Evolutionary conservation across 2,113 vertebrate genomes (phyloP).

Genomic region (Albula goreensis): DNA sequence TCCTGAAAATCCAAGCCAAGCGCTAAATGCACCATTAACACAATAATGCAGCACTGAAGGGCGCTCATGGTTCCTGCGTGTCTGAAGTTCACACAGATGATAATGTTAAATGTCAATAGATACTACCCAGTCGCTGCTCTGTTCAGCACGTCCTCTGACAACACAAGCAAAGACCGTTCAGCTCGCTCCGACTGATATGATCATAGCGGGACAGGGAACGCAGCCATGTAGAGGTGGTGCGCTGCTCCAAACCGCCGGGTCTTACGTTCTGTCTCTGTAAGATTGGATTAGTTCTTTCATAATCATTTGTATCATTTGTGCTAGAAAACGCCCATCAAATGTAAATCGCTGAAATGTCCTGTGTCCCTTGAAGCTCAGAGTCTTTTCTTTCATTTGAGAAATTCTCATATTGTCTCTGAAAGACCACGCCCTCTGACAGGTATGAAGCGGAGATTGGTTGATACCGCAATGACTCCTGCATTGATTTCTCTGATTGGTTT

Average conservation of each 20-base stretch:
- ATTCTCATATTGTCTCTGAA: constrained; percentile 38
- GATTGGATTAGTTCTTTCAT: neutral
- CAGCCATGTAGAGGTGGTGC: constrained; percentile 15
- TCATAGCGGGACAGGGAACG: constrained; percentile 38
- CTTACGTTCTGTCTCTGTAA: neutral
- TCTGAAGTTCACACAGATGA: neutral
- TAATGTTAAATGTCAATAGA: constrained; percentile 44
- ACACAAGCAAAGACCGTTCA: constrained; percentile 61
- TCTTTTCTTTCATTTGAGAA: constrained; percentile 28
- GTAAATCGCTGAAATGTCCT: neutral
- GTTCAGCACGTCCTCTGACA: constrained; percentile 52
- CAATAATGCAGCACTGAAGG: constrained; percentile 40
- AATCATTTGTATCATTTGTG: neutral
- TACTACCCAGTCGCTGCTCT: constrained; percentile 55
- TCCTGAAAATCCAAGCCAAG: constrained; percentile 55
- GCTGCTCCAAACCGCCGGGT: neutral
- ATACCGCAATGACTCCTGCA: neutral
- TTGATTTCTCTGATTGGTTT: constrained; percentile 36
- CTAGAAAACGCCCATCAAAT: neutral
- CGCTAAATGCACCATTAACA: constrained; percentile 48
- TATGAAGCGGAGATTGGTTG: constrained; percentile 54
- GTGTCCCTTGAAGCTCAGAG: neutral
- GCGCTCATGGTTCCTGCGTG: constrained; percentile 54
- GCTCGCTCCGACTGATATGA: constrained; percentile 55
- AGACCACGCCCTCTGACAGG: constrained; percentile 38